phyloP scores from a whole-genome alignment of 2,888 invertebrate genomes.

The Celastrina argiolus region DNA sequence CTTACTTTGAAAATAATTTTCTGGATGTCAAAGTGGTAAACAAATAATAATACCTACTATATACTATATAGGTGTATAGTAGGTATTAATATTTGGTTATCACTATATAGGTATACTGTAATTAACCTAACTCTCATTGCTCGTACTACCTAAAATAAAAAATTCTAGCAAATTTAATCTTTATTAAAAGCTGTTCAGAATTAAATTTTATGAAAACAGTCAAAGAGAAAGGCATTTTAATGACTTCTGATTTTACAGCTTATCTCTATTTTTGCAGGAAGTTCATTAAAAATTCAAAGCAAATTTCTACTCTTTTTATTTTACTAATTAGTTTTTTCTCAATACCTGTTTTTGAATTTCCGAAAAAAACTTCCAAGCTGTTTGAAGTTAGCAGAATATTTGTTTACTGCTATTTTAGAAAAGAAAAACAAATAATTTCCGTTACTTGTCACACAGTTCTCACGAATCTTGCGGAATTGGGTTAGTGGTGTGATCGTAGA shows the following conservation, averaged over 20 bases:
- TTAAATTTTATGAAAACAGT: not conserved
- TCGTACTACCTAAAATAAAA: no score
- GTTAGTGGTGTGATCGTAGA: conserved; percentile 11
- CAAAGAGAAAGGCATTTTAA: not conserved
- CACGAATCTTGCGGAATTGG: not conserved
- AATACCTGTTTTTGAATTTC: no score
- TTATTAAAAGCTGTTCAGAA: not conserved
- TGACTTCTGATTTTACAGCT: not conserved
- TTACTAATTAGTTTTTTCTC: not conserved
- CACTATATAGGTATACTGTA: no score
- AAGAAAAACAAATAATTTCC: not conserved
- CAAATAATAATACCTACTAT: no score
- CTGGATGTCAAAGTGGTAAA: no score
- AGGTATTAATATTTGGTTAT: no score
- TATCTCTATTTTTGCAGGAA: conserved; percentile 1
- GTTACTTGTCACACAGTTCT: not conserved
- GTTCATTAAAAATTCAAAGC: not conserved
- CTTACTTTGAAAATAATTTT: no score
- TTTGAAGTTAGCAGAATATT: not conserved
- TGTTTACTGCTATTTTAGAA: conserved; percentile 3
- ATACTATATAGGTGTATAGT: no score
- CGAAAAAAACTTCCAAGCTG: not conserved
- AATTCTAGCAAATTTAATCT: no score
- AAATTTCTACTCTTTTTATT: not conserved
- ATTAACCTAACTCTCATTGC: no score